A percentile compares a stretch with the other conserved stretches of the same genome.
These are phyloP conservation scores for Diplogasteroides magnus DNA, from an alignment of 1,140 invertebrate genomes.

Conservation along the genomic window DNA sequence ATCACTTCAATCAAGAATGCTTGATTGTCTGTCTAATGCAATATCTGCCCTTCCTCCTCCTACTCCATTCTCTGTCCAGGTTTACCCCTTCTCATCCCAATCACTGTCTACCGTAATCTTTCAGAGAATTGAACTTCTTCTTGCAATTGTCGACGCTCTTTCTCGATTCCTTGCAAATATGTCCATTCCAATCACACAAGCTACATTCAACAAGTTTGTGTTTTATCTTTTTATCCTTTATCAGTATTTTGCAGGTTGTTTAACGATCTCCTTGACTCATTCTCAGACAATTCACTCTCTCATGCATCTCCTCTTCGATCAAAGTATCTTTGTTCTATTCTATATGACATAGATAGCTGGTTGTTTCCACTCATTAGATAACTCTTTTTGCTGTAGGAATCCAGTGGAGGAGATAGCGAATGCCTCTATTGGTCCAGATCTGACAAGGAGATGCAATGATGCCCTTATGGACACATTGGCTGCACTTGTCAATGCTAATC, in stretches of 20 bases:
- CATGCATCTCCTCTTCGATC: not conserved
- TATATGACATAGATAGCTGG: no score
- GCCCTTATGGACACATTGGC: conserved; percentile 11
- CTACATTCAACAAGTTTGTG: conserved; percentile 14
- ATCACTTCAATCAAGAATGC: not conserved
- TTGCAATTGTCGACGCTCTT: conserved; percentile 10
- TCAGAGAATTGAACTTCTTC: not conserved
- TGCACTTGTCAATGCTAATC: conserved; percentile 13
- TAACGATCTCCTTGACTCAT: conserved; percentile 23
- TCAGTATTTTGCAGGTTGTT: conserved; percentile 12
- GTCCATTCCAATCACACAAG: conserved; percentile 6
- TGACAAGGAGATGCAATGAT: conserved; percentile 9
- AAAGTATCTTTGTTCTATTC: no score
- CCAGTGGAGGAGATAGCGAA: not conserved
- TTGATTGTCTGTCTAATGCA: not conserved
- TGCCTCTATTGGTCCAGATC: not conserved
- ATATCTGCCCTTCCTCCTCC: not conserved
- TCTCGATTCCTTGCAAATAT: conserved; percentile 8
- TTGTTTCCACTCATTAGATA: no score
- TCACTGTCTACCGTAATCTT: not conserved
- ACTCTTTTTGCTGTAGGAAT: not conserved
- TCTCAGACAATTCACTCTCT: conserved; percentile 4
- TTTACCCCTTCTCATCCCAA: not conserved
- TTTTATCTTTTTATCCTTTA: not conserved
- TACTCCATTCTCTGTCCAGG: not conserved